These are phyloP conservation scores for Climacteris rufus DNA, from an alignment of 2,113 vertebrate species.

Conservation along the genomic window DNA sequence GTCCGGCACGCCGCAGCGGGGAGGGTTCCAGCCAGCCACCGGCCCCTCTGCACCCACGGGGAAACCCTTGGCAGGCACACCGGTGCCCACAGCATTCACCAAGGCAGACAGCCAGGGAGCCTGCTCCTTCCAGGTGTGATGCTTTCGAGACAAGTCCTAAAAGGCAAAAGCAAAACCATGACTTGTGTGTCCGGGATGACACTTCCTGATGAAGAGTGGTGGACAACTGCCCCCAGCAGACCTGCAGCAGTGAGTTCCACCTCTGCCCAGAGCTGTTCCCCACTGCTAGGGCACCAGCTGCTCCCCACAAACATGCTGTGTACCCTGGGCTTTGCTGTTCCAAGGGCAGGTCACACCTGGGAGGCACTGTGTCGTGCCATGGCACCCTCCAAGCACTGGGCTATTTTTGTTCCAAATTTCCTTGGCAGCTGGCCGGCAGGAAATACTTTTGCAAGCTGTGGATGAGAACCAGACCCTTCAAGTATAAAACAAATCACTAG, in stretches of 20 bases:
- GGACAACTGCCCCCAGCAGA: not conserved
- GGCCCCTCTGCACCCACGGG: fast-evolving
- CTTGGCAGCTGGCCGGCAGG: constrained; percentile 19
- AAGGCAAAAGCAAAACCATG: not conserved
- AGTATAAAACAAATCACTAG: not conserved
- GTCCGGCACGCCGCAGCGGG: constrained; percentile 87
- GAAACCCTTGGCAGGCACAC: constrained; percentile 30
- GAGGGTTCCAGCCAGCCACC: constrained; percentile 53
- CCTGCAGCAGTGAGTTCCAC: not conserved
- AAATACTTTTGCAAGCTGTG: constrained; percentile 46
- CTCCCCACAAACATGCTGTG: not conserved
- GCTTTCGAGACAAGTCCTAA: constrained; percentile 34
- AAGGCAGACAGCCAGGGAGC: constrained; percentile 31
- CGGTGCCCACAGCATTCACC: not conserved
- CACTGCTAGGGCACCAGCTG: not conserved
- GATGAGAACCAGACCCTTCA: constrained; percentile 45
- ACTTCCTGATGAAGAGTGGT: not conserved
- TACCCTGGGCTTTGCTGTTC: not conserved
- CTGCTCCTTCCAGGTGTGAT: constrained; percentile 58
- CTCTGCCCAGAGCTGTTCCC: not conserved
- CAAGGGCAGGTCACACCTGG: not conserved
- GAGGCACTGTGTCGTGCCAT: not conserved
- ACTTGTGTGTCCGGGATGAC: not conserved
- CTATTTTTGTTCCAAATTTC: not conserved
- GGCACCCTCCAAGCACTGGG: not conserved